These are phyloP conservation scores for Hirundichthys speculiger DNA, from an alignment of 2,113 vertebrate genomes.

Conservation along the genomic window DNA sequence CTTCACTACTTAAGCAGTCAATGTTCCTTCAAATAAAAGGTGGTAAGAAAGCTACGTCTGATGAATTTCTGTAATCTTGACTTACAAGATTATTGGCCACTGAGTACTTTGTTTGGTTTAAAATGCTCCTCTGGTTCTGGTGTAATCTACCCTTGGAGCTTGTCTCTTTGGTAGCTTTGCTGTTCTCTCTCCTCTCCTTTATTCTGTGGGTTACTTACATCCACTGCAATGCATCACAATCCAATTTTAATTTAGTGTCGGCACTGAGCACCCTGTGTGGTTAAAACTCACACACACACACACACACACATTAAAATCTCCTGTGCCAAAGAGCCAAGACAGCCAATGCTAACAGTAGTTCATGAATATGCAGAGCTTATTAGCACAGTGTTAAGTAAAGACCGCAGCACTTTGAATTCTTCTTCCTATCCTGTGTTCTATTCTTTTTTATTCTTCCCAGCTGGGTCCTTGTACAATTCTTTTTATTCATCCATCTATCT, in stretches of 20 bases:
- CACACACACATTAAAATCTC: conserved; percentile 27
- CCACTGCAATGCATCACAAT: conserved; percentile 81
- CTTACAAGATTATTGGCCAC: conserved; percentile 21
- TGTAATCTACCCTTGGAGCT: conserved; percentile 49
- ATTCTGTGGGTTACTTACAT: conserved; percentile 64
- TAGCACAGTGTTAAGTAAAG: conserved; percentile 66
- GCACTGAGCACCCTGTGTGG: conserved; percentile 56
- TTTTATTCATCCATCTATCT: conserved; percentile 45
- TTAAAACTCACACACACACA: conserved; percentile 45
- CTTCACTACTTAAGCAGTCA: conserved; percentile 27
- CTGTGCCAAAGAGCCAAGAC: conserved; percentile 44
- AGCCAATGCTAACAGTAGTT: conserved; percentile 57
- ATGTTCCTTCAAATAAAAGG: conserved; percentile 7
- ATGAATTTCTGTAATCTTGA: conserved; percentile 22
- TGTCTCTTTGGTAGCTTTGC: conserved; percentile 36
- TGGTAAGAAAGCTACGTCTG: neutral
- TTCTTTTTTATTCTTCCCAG: conserved; percentile 28
- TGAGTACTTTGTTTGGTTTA: conserved; percentile 46
- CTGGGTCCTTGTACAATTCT: conserved; percentile 22
- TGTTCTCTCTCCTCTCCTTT: conserved; percentile 36
- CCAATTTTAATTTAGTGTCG: conserved; percentile 78
- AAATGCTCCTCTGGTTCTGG: conserved; percentile 37
- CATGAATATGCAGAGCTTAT: conserved; percentile 76
- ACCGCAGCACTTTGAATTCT: conserved; percentile 73
- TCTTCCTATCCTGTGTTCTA: conserved; percentile 40